Base-by-base conservation (phyloP, 2,113 vertebrate genomes). In the Oncorhynchus keta region DNA sequence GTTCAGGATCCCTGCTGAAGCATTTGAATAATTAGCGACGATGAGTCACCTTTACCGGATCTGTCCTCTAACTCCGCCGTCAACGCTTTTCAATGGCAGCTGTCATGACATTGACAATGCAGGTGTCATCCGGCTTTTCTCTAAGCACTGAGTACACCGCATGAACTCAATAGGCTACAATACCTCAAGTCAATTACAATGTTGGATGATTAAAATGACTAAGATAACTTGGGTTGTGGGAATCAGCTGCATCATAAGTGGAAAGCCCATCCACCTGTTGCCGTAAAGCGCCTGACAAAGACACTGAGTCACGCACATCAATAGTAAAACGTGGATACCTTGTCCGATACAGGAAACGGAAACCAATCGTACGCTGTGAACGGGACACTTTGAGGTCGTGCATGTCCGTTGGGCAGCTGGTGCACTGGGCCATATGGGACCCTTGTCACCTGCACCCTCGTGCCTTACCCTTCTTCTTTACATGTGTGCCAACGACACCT, bases 351-450 rank as follows among this genome's bases (percentile, higher is more conserved):
- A n/a, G 18, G 59, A 62, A 62, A 13, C 45, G 67, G 70, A 67
- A 32, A 64, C 65, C 71, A 55, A 70, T 35, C 72, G 51, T 55
- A 51, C 45, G n/a, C 13, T 22, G 49, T 74, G 67, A 79, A 74
- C 49, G 20, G 72, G 20, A 45, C 11, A 16, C 39, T 45, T 45
- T 45, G 39, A 45, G 39, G 39, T 9, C 39, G 39, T 45, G 32
- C 45, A 35, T 57, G 32, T 57, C 24, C 35, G 28, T 61, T 24
- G 55, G 57, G 66, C 77, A 79, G 77, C 72, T 79, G 77, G 67
- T 64, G 64, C 22, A 8, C 32, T 49, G 24, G 61, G 20, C 57
- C 32, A 64, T 48, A 51, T 59, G 70, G 35, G 70, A 30, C 62
- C 12, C 16, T 57, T 57, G 55, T 18, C 55, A 57, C 55, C 55